Base-by-base conservation (phyloP, 2,888 invertebrate genomes). In the Euproctis similis region DNA sequence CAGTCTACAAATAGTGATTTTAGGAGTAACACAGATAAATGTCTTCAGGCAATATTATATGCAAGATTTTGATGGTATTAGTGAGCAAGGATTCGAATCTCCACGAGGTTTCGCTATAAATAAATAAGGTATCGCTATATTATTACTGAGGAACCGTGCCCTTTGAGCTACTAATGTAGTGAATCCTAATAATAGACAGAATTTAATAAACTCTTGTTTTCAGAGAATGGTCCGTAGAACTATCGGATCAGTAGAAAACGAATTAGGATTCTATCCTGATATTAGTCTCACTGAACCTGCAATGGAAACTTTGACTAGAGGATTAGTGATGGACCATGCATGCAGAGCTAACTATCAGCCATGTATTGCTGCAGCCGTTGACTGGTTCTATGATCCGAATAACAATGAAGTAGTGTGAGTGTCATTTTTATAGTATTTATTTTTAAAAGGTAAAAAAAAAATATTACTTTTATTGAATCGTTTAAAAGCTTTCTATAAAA, bases 241-340 rank as follows among this genome's bases (percentile, higher is more conserved):
- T 3, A 56, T 81, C 0, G 42, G 18, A 1, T 27, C 61, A 1
- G 42, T 82, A 3, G 81, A 84, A 40, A 30, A 53, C 0, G 58
- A 76, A 30, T 39, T 82, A 2, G 65, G 69, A 4, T 84, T 80
- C 33, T 37, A 51, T 6, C 76, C 80, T 1, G 70, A 73, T 3
- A 24, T 54, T 1, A 17, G 36, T 4, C 8, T 55, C 0, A 39
- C 31, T 0, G 82, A 84, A 23, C 66, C 72, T 1, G 57, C 65
- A 0, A 80, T 80, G 78, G 31, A 35, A 0, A 58, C 74, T 0
- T 37, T 81, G 7, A 74, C 77, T 0, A 60, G 84, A 24, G 81
- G 77, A 0, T 32, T 84, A 4, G 78, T 84, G 1, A 84, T 84
- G 84, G 75, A 82, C 11, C 81, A 81, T 32, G 82, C 76, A 0